Conservation (phyloP, 2,888 invertebrate genomes). For the Cyrtodaria siliqua region DNA sequence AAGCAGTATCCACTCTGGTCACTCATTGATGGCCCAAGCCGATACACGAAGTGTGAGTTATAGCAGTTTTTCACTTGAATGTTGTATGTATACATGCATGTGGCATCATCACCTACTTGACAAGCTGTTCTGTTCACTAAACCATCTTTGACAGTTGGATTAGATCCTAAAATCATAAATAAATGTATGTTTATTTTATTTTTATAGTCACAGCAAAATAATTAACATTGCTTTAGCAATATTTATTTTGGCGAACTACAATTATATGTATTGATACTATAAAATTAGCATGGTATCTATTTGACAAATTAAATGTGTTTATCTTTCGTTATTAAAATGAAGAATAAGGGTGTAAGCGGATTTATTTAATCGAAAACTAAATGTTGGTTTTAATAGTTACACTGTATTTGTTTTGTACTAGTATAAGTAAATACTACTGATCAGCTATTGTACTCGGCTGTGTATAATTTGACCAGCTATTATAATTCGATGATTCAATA, state of each 20-base stretch:
- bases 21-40: background rate
- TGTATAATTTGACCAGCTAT: too few relatives aligned
- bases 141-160: background rate
- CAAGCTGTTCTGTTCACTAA: background rate
- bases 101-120: background rate
- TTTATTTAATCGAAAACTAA: too few relatives aligned
- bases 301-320: background rate
- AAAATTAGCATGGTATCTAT: too few relatives aligned
- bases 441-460: too few relatives aligned
- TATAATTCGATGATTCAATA: too few relatives aligned
- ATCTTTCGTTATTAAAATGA: background rate
- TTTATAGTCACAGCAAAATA: too few relatives aligned
- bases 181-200: background rate
- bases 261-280: too few relatives aligned
- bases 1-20: slow-evolving; percentile 2
- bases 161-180: background rate
- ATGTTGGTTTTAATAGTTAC: too few relatives aligned
- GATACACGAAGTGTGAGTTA: background rate
- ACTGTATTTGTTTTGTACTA: too few relatives aligned
- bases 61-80: background rate
- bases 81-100: background rate
- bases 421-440: too few relatives aligned
- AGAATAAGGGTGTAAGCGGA: too few relatives aligned
- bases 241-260: background rate
- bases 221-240: background rate